Conservation (phyloP, 2,113 vertebrate genomes). For the Suncus etruscus region DNA sequence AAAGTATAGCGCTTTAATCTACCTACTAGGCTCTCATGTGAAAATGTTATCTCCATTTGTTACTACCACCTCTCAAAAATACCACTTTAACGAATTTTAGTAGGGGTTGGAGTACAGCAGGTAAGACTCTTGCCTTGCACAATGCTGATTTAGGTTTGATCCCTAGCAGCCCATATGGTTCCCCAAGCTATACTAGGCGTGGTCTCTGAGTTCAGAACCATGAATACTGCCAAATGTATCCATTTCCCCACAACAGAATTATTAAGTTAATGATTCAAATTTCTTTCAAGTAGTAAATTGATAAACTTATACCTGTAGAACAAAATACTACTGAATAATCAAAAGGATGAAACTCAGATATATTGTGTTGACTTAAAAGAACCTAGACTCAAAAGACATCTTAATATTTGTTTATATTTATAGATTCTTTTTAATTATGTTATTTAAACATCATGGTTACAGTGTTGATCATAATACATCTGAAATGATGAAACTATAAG, state of each 20-base stretch:
- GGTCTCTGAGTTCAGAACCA: no score
- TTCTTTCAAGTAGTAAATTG: constrained; percentile 22
- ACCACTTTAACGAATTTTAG: not conserved
- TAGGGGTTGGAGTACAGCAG: no score
- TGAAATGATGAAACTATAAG: constrained; percentile 9
- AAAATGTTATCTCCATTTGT: not conserved
- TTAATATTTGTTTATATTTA: constrained; percentile 6
- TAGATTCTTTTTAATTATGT: not conserved
- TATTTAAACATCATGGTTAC: no score
- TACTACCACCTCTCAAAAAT: constrained; percentile 11
- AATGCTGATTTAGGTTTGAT: no score
- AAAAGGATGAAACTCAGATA: constrained; percentile 35
- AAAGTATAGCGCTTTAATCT: not conserved
- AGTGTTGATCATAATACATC: not conserved
- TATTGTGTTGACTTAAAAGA: constrained; percentile 20
- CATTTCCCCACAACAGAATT: constrained; percentile 1
- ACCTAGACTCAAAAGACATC: constrained; percentile 33
- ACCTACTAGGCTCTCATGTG: not conserved
- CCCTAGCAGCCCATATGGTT: no score
- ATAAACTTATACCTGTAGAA: not conserved
- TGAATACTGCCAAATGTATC: no score
- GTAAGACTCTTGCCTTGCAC: no score
- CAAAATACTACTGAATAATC: not conserved
- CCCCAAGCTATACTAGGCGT: no score
- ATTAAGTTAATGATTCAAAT: not conserved